phyloP scores from a whole-genome alignment of 2,888 invertebrate species.

The Melanostoma scalare region DNA sequence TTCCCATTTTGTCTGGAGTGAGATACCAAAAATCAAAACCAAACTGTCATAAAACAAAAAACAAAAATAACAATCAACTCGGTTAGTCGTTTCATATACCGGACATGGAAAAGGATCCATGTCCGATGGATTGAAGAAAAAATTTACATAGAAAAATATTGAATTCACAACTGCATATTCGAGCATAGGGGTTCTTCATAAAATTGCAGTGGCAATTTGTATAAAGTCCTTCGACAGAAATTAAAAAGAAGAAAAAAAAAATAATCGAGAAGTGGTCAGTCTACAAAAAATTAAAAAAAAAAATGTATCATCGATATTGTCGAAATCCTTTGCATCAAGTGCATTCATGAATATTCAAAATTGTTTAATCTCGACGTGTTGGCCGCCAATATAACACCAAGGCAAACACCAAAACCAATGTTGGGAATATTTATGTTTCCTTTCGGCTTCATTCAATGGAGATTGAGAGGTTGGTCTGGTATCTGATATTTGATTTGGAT shows the following conservation, averaged over 20 bases:
- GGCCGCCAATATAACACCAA: constrained; percentile 52
- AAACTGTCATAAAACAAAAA: neutral
- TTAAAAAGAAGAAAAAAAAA: constrained; percentile 1
- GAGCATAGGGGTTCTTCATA: constrained; percentile 19
- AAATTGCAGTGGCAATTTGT: constrained; percentile 67
- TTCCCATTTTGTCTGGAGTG: neutral
- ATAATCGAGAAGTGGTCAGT: neutral
- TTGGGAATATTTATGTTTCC: constrained; percentile 60
- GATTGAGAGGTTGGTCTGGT: constrained; percentile 12
- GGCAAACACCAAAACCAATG: constrained; percentile 52
- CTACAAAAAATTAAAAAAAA: constrained; percentile 20
- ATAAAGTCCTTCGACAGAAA: constrained; percentile 33
- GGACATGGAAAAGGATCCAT: constrained; percentile 34
- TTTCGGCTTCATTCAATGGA: constrained; percentile 35
- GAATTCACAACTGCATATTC: constrained; percentile 57
- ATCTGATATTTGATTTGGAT: constrained; percentile 51
- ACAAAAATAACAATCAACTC: neutral
- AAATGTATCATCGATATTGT: constrained; percentile 62
- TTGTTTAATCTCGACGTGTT: constrained; percentile 64
- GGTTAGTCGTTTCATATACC: neutral
- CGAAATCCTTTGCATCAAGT: constrained; percentile 65
- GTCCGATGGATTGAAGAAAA: constrained; percentile 43
- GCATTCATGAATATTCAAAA: constrained; percentile 72
- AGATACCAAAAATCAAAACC: constrained; percentile 16
- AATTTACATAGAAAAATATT: constrained; percentile 70